These are phyloP conservation scores for Nomada goodeniana DNA, from an alignment of 2,888 invertebrate species.

Conservation along the genomic window DNA sequence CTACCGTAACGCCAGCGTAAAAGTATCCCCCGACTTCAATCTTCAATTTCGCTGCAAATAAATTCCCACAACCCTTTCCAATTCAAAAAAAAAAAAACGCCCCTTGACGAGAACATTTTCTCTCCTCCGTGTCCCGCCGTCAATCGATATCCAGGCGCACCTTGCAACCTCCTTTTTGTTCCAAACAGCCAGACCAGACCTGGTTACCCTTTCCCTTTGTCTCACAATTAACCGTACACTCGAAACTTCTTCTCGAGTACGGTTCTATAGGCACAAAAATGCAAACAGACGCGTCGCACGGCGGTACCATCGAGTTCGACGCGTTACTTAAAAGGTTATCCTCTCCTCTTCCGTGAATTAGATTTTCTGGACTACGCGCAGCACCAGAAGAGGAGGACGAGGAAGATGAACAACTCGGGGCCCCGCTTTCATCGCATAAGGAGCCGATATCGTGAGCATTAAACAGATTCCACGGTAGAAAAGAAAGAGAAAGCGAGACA, in stretches of 20 bases:
- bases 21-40: too few species aligned
- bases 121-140: background rate
- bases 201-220: conserved; percentile 27
- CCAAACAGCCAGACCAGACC: conserved; percentile 19
- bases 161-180: conserved; percentile 5
- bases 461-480: conserved; percentile 69
- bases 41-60: background rate
- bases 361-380: conserved; percentile 36
- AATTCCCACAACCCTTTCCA: background rate
- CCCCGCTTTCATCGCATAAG: conserved; percentile 59
- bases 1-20: too few species aligned
- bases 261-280: background rate
- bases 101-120: background rate
- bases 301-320: conserved; percentile 12
- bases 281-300: conserved; percentile 15
- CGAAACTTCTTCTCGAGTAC: background rate
- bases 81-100: background rate
- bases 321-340: conserved; percentile 37
- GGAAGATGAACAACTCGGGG: conserved; percentile 27
- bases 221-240: conserved; percentile 22
- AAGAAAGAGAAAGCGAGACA: conserved; percentile 25
- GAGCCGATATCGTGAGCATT: conserved; percentile 69
- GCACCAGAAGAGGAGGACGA: background rate
- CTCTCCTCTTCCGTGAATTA: conserved; percentile 46
- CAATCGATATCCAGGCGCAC: conserved; percentile 24